phyloP scores from a whole-genome alignment of 2,113 vertebrate species.

The Pollimyrus isidori region DNA sequence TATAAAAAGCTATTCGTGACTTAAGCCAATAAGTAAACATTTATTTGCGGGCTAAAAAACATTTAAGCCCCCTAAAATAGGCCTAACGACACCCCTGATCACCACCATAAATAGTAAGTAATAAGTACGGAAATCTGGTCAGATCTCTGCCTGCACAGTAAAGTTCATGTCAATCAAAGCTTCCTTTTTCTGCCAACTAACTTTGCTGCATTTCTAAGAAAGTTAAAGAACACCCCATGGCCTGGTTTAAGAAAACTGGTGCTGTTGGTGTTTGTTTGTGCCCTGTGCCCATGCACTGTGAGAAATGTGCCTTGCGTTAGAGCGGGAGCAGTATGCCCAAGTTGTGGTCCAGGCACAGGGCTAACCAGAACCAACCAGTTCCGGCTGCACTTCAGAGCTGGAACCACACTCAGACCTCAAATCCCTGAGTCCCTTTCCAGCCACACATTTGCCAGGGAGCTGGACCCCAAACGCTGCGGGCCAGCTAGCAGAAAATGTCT shows the following conservation, averaged over 20 bases:
- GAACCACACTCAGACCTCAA: not conserved
- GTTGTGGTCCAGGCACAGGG: constrained; percentile 35
- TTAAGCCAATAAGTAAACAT: not conserved
- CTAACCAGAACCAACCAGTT: constrained; percentile 52
- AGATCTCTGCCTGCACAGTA: not conserved
- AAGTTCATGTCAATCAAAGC: not conserved
- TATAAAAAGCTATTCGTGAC: not conserved
- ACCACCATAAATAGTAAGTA: not conserved
- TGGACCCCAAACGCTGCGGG: not conserved
- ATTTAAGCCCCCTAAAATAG: not conserved
- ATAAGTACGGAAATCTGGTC: not conserved
- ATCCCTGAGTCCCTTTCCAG: not conserved
- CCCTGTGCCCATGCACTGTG: constrained; percentile 29
- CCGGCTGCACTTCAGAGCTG: constrained; percentile 19
- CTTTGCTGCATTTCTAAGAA: not conserved
- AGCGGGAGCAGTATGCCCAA: constrained; percentile 33
- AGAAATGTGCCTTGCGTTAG: constrained; percentile 43
- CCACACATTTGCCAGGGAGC: not conserved
- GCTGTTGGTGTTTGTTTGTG: constrained; percentile 31
- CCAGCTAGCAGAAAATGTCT: not conserved
- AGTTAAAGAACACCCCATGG: not conserved
- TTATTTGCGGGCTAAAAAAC: not conserved
- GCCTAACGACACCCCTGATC: not conserved
- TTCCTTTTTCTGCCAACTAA: not conserved
- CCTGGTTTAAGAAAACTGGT: constrained; percentile 6